Evolutionary conservation across 2,113 vertebrate species (phyloP).

Genomic region (Capra hircus): DNA sequence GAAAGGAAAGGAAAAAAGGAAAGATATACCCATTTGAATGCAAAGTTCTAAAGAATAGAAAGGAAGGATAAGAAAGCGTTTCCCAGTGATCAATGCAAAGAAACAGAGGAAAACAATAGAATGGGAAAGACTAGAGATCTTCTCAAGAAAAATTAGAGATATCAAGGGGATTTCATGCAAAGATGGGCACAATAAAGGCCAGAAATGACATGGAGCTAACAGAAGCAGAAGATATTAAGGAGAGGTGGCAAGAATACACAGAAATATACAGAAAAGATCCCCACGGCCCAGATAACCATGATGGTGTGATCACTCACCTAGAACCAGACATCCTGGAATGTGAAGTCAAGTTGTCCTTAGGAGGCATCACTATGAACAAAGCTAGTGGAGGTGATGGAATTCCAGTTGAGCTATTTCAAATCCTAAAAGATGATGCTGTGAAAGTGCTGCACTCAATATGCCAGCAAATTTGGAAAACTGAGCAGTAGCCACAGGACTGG

Average conservation of each 20-base stretch:
- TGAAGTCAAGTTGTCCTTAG: not conserved
- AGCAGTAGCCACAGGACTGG: not conserved
- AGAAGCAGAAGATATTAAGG: not conserved
- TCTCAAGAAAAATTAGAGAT: not conserved
- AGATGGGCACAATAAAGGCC: not conserved
- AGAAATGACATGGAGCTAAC: not conserved
- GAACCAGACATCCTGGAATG: not conserved
- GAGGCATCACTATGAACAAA: not conserved
- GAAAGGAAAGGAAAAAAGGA: not conserved
- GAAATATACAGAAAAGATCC: not conserved
- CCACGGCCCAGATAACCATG: rapidly evolving
- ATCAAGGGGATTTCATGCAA: not conserved
- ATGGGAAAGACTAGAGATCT: not conserved
- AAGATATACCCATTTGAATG: not conserved
- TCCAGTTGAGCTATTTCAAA: not conserved
- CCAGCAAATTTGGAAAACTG: not conserved
- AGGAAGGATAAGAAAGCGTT: not conserved
- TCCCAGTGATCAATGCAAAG: not conserved
- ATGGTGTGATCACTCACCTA: not conserved
- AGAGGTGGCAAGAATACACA: not conserved
- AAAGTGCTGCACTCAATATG: not conserved
- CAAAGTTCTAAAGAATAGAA: not conserved
- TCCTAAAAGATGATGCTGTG: not conserved
- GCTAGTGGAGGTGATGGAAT: not conserved
- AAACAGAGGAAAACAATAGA: not conserved